These are phyloP conservation scores for Hoplias malabaricus DNA, from an alignment of 2,113 vertebrate genomes.

Conservation along the genomic window DNA sequence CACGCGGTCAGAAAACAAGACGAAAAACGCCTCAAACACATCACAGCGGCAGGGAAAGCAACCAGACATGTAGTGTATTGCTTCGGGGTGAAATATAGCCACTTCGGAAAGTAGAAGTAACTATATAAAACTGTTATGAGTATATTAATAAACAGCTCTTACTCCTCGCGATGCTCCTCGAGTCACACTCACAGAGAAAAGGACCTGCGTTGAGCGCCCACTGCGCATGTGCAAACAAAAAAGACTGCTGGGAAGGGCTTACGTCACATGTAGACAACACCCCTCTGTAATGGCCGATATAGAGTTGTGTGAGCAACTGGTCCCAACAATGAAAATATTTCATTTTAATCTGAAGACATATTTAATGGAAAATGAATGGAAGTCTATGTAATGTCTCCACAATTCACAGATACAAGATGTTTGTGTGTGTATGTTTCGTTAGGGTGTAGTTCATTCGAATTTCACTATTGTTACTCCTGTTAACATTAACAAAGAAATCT, in stretches of 20 bases:
- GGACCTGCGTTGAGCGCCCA: conserved; percentile 37
- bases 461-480: too few relatives aligned
- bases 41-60: neutral
- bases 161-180: conserved; percentile 73
- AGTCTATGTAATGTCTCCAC: too few relatives aligned
- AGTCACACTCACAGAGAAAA: conserved; percentile 69
- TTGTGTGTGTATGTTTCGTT: too few relatives aligned
- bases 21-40: neutral
- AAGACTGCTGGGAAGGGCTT: conserved; percentile 47
- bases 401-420: too few relatives aligned
- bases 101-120: too few relatives aligned
- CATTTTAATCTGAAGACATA: too few relatives aligned
- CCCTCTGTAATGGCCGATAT: neutral
- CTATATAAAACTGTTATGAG: neutral
- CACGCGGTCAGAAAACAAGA: neutral
- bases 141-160: conserved; percentile 47
- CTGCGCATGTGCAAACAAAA: conserved; percentile 68
- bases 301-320: too few relatives aligned
- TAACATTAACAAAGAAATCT: too few relatives aligned
- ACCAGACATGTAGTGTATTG: neutral
- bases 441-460: too few relatives aligned
- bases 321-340: too few relatives aligned
- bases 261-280: conserved; percentile 28
- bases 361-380: too few relatives aligned
- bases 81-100: neutral